Evolutionary conservation across 2,888 invertebrate species (phyloP).

Genomic region (Micoletzkya japonica): DNA sequence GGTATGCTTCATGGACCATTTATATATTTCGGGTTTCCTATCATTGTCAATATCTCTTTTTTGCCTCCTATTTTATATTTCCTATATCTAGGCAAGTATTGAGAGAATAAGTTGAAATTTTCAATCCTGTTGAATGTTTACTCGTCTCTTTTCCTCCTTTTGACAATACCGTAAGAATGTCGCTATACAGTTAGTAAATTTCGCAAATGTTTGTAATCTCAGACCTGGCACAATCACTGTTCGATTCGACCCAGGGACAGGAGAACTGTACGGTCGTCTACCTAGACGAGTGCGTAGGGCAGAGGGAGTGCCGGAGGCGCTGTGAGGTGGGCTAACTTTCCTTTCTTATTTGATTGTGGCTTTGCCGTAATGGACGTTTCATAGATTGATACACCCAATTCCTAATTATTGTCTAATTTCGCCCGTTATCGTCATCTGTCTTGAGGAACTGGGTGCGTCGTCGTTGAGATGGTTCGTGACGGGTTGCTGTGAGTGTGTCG

Average conservation of each 20-base stretch:
- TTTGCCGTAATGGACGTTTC: not conserved
- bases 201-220: no score
- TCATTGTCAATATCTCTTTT: no score
- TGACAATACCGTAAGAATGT: no score
- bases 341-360: not conserved
- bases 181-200: no score
- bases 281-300: conserved; percentile 84
- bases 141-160: no score
- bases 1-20: no score
- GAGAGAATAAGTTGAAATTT: no score
- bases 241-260: not conserved
- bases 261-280: conserved; percentile 87
- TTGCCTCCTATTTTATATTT: no score
- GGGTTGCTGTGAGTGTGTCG: conserved; percentile 66
- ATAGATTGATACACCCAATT: no score
- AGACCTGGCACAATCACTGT: conserved; percentile 10
- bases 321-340: conserved; percentile 69
- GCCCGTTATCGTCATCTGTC: not conserved
- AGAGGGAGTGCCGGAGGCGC: conserved; percentile 81
- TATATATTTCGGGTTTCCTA: no score
- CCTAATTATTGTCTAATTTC: not conserved
- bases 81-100: no score
- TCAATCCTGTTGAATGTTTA: no score
- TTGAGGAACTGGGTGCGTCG: conserved; percentile 78
- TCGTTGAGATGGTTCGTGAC: conserved; percentile 74